A percentile compares a stretch with the other conserved stretches of the same genome.
phyloP scores from a whole-genome alignment of 64 coral and sea anemone genomes.

The Montipora capricornis region DNA sequence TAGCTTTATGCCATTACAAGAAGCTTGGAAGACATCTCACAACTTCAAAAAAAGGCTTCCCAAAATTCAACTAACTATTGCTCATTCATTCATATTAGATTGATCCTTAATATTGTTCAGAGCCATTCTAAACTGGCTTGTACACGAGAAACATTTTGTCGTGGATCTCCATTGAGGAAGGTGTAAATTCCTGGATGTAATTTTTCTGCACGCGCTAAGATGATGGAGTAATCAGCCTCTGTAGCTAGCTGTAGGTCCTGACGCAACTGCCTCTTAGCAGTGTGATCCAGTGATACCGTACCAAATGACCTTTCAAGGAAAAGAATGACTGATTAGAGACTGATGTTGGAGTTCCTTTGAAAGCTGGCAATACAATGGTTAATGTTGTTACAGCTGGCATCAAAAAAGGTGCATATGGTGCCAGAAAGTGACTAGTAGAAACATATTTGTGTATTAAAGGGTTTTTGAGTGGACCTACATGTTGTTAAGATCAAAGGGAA shows the following conservation, averaged over 20 bases:
- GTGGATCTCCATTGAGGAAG: slow-evolving; percentile 86
- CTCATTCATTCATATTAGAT: too few species aligned
- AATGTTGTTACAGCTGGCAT: too few species aligned
- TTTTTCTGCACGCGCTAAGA: slow-evolving; percentile 82
- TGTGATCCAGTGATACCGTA: slow-evolving; percentile 58
- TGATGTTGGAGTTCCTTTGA: not conserved
- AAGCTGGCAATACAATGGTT: too few species aligned
- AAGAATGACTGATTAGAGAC: not conserved
- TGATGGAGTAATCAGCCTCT: slow-evolving; percentile 85
- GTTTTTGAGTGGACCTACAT: too few species aligned
- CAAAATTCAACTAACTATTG: too few species aligned
- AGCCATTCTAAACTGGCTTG: slow-evolving; percentile 77
- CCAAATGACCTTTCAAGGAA: slow-evolving; percentile 63
- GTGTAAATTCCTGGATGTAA: slow-evolving; percentile 84
- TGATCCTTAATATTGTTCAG: not conserved
- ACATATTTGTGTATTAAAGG: too few species aligned
- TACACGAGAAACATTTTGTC: slow-evolving; percentile 65
- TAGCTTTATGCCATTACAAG: too few species aligned
- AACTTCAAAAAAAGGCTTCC: too few species aligned
- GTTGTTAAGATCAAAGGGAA: too few species aligned
- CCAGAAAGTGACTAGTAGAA: too few species aligned
- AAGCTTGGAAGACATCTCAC: too few species aligned
- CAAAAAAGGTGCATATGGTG: too few species aligned
- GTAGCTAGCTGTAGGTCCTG: slow-evolving; percentile 86
- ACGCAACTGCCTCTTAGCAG: slow-evolving; percentile 77